These are phyloP conservation scores for Takifugu bimaculatus DNA, from an alignment of 2,113 vertebrate species.

Conservation along the genomic window DNA sequence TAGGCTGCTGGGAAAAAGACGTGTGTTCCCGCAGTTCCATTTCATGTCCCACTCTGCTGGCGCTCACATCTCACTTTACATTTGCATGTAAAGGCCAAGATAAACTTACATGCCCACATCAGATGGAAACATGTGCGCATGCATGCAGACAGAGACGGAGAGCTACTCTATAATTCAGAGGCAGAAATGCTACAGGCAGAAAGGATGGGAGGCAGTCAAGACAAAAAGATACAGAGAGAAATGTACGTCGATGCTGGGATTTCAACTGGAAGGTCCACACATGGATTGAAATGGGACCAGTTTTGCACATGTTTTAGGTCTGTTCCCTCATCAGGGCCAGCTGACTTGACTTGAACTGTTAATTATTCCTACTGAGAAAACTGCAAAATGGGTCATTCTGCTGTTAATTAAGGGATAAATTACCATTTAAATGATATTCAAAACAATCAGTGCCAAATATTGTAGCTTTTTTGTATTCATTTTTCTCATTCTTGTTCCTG, in stretches of 20 bases:
- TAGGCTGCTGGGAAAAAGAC: constrained; percentile 11
- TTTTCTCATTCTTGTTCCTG: background rate
- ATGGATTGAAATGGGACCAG: too few species aligned
- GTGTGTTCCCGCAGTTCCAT: background rate
- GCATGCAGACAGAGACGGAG: constrained; percentile 6
- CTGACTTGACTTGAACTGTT: too few species aligned
- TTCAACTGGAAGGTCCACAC: background rate
- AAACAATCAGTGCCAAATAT: too few species aligned
- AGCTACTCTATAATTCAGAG: constrained; percentile 34
- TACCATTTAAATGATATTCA: too few species aligned
- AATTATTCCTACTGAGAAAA: too few species aligned
- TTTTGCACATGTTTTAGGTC: too few species aligned
- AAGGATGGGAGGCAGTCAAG: constrained; percentile 1
- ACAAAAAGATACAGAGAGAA: constrained; percentile 4
- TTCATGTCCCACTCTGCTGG: constrained; percentile 15
- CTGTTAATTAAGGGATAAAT: too few species aligned
- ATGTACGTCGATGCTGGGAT: background rate
- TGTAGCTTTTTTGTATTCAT: background rate
- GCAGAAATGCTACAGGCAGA: constrained; percentile 24
- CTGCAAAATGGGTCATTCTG: too few species aligned
- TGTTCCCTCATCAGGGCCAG: too few species aligned
- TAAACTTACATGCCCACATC: background rate
- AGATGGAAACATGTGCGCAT: background rate
- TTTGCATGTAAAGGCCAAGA: background rate
- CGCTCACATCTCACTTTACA: background rate